Percentiles rank a stretch among this genome's conserved stretches.
Evolutionary conservation across 2,113 vertebrate genomes (phyloP).

Genomic region (Aix galericulata): DNA sequence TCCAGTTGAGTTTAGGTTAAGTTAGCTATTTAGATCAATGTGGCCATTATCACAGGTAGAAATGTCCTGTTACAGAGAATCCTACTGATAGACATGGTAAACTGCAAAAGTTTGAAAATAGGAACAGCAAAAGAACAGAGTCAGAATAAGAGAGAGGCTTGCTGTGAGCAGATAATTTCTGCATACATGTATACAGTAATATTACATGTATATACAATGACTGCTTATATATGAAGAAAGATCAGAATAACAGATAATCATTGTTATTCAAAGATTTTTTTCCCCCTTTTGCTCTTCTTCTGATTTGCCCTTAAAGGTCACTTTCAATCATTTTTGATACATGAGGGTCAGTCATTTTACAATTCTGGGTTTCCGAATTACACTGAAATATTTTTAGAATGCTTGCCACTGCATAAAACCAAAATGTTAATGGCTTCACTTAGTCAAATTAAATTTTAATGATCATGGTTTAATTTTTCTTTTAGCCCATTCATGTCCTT

Average conservation of each 20-base stretch:
- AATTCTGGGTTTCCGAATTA: conserved; percentile 36
- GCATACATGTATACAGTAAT: neutral
- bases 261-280: neutral
- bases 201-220: neutral
- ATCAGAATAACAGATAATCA: neutral
- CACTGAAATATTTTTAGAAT: conserved; percentile 60
- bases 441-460: conserved; percentile 75
- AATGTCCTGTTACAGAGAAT: neutral
- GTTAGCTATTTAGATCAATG: neutral
- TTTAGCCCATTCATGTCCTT: conserved; percentile 40
- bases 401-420: conserved; percentile 56
- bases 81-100: neutral
- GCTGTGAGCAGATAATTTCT: neutral
- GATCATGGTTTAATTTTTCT: conserved; percentile 52
- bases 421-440: conserved; percentile 64
- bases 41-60: neutral
- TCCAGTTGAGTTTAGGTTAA: neutral
- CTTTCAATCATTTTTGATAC: conserved; percentile 3
- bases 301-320: neutral
- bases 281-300: neutral
- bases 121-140: neutral
- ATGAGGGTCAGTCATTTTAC: neutral
- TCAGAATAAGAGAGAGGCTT: neutral
- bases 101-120: neutral
- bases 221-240: neutral